Conservation (phyloP, 2,113 vertebrate species). For the Smithornis capensis region DNA sequence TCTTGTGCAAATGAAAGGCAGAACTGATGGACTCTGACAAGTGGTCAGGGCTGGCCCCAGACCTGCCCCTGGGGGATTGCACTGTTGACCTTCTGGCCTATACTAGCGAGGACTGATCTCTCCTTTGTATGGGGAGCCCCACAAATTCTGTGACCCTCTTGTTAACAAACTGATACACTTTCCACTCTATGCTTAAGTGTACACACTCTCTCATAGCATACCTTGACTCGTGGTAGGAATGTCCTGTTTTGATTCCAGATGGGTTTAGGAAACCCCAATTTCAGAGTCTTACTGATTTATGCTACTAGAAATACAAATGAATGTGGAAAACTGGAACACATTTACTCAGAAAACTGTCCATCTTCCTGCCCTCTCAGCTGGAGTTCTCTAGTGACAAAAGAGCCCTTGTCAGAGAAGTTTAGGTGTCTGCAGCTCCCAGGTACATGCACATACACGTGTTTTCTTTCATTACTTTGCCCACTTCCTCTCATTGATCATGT, state of each 20-base stretch:
- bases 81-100: background rate
- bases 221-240: background rate
- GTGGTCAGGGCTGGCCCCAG: background rate
- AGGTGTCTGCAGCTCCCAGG: background rate
- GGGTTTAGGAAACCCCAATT: background rate
- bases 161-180: background rate
- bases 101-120: rapidly evolving
- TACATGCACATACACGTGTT: background rate
- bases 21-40: background rate
- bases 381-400: background rate
- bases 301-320: background rate
- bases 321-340: background rate
- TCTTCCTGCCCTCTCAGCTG: background rate
- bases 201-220: background rate
- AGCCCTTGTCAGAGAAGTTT: background rate
- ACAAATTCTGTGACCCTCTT: background rate
- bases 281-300: background rate
- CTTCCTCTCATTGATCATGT: background rate
- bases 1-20: background rate
- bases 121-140: background rate
- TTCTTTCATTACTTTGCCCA: background rate
- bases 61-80: background rate
- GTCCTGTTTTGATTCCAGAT: background rate
- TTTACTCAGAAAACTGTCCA: background rate
- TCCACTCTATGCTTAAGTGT: background rate